Evolutionary conservation across 2,888 invertebrate genomes (phyloP).

Genomic region (Polydrusus cervinus): DNA sequence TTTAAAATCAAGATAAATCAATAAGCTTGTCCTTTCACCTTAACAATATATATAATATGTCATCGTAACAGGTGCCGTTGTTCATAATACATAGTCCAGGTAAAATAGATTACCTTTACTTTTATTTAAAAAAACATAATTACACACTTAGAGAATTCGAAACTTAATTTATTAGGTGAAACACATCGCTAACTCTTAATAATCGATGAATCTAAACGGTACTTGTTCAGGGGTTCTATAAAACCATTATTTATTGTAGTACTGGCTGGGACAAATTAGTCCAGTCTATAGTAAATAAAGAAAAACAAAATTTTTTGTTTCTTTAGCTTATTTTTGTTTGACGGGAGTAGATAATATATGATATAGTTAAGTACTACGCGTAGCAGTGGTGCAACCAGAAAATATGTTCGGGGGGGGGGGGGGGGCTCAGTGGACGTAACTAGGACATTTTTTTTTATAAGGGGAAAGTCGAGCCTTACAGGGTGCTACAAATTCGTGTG

Average conservation of each 20-base stretch:
- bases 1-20: too few species aligned
- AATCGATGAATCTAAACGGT: slow-evolving; percentile 2
- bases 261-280: not conserved
- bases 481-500: too few species aligned
- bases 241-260: not conserved
- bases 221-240: slow-evolving; percentile 1
- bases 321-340: too few species aligned
- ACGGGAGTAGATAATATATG: too few species aligned
- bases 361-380: too few species aligned
- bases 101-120: slow-evolving; percentile 7
- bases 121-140: slow-evolving; percentile 9
- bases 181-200: slow-evolving; percentile 9
- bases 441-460: too few species aligned
- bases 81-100: slow-evolving; percentile 1
- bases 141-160: not conserved
- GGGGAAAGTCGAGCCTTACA: too few species aligned
- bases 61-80: slow-evolving; percentile 12
- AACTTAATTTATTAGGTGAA: slow-evolving; percentile 10
- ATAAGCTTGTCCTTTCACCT: not conserved
- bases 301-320: not conserved
- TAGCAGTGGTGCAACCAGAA: too few species aligned
- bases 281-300: not conserved
- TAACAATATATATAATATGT: not conserved
- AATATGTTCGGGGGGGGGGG: too few species aligned
- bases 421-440: too few species aligned